Percentiles rank a stretch among this genome's conserved stretches.
Conservation (phyloP, 2,113 vertebrate genomes). For the Dipodomys merriami region DNA sequence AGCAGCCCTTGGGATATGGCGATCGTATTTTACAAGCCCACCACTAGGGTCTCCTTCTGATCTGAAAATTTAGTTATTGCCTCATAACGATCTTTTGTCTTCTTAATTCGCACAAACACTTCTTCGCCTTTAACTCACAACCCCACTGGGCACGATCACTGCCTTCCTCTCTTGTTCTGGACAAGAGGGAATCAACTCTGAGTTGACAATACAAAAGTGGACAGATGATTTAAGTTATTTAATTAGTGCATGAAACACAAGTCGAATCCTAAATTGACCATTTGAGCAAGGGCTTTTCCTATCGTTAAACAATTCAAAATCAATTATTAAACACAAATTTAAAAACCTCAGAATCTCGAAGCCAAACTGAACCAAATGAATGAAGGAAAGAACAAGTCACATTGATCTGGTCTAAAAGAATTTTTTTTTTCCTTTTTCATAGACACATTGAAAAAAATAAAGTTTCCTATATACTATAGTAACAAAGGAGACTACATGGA, state of each 20-base stretch:
- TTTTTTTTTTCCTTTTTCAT: not conserved
- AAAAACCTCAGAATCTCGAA: conserved; percentile 57
- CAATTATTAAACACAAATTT: conserved; percentile 56
- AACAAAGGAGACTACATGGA: conserved; percentile 1
- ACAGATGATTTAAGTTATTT: conserved; percentile 77
- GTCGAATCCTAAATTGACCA: conserved; percentile 55
- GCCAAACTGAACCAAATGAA: conserved; percentile 46
- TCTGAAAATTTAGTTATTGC: conserved; percentile 68
- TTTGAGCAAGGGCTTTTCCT: conserved; percentile 55
- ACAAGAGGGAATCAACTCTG: conserved; percentile 59
- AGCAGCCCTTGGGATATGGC: conserved; percentile 15
- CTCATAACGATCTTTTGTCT: conserved; percentile 61
- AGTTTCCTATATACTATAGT: conserved; percentile 32
- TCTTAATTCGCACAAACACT: conserved; percentile 54
- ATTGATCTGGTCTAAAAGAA: not conserved
- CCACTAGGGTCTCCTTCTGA: conserved; percentile 51
- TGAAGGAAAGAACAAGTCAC: conserved; percentile 55
- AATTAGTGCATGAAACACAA: conserved; percentile 58
- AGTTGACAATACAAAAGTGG: conserved; percentile 60
- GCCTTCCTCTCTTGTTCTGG: conserved; percentile 46
- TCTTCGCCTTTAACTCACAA: conserved; percentile 55
- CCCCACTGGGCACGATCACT: conserved; percentile 46
- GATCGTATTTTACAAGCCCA: conserved; percentile 63
- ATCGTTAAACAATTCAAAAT: conserved; percentile 63
- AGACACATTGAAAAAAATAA: conserved; percentile 55